Base-by-base conservation (phyloP, 2,888 invertebrate species). In the Luperina nickerlii region DNA sequence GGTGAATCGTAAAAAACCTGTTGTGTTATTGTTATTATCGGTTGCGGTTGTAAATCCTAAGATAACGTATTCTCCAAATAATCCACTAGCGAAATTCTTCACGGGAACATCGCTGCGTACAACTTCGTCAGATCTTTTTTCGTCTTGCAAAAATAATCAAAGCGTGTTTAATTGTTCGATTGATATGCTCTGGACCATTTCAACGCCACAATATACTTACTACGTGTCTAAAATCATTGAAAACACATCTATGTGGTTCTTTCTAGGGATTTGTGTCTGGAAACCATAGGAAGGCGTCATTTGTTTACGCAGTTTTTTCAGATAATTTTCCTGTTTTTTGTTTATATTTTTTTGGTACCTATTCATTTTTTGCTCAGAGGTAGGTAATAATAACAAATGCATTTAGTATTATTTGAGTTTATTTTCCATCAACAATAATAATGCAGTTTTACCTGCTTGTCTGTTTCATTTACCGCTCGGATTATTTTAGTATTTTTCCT, bases 141-240 rank as follows among this genome's bases (percentile, higher is more conserved):
- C 89, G 93, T 92, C 91, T 92, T 92, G 90, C 85, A 83, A 94
- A 95, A 92, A 95, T 93, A 95, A 95, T 93, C 94, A 92, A 91
- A 90, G 87, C 82, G 88, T 81, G 85, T 93, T 94, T 95, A 94
- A 96, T 96, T 95, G 94, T 94, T 94, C 92, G 88, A 91, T 92
- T 90, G 91, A 90, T 91, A 91, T 86, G 80, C 85, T 93, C 94
- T 95, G 94, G 93, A 92, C 91, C 94, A 88, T 90, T 90, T 95
- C 94, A 94, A 89, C 78, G 79, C 85, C 70, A 88, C 87, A 86
- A 81, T 83, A 74, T 88, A 48, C 88, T 91, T 87, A 45, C 88
- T 91, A 88, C 90, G 90, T 89, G 84, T 83, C 80, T 83, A 87
- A 91, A 90, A 92, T 80, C 85, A 88, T 91, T 90, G 88, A 92